phyloP scores from a whole-genome alignment of 2,113 vertebrate genomes.

The Platichthys stellatus region DNA sequence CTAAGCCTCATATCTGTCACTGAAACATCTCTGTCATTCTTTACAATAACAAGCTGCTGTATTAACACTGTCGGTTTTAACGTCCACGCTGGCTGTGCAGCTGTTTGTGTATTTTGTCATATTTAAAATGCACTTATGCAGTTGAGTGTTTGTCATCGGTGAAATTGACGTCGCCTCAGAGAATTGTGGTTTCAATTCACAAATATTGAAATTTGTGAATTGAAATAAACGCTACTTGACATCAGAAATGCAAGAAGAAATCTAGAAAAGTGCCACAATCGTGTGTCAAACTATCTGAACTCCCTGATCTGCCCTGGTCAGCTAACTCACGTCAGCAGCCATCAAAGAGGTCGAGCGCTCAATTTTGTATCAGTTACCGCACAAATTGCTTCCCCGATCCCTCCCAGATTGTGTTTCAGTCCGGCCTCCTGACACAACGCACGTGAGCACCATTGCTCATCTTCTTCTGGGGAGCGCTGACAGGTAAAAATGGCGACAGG shows the following conservation, averaged over 20 bases:
- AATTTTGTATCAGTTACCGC: slow-evolving; percentile 59
- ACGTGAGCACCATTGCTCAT: slow-evolving; percentile 62
- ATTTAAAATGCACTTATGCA: slow-evolving; percentile 10
- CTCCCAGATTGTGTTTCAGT: slow-evolving; percentile 71
- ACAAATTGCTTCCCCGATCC: slow-evolving; percentile 77
- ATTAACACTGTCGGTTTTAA: slow-evolving; percentile 32
- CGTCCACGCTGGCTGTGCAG: slow-evolving; percentile 22
- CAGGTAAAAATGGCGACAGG: slow-evolving; percentile 66
- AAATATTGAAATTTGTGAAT: neutral
- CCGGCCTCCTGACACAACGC: slow-evolving; percentile 66
- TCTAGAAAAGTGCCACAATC: neutral
- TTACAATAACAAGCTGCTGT: slow-evolving; percentile 56
- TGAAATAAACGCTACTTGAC: neutral
- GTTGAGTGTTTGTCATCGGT: neutral
- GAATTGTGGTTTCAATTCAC: no score
- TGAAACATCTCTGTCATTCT: slow-evolving; percentile 67
- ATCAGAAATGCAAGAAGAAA: neutral
- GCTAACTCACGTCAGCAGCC: slow-evolving; percentile 24
- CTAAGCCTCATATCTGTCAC: slow-evolving; percentile 70
- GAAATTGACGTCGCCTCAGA: neutral
- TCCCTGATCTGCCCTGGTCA: slow-evolving; percentile 2
- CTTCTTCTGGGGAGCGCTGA: slow-evolving; percentile 30
- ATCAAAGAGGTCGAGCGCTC: slow-evolving; percentile 42
- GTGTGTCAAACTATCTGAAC: neutral
- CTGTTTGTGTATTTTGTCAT: slow-evolving; percentile 14